Evolutionary conservation across 2,113 vertebrate genomes (phyloP), one percentile per base, ranked within the genome.

Genomic region (Apaloderma vittatum): DNA sequence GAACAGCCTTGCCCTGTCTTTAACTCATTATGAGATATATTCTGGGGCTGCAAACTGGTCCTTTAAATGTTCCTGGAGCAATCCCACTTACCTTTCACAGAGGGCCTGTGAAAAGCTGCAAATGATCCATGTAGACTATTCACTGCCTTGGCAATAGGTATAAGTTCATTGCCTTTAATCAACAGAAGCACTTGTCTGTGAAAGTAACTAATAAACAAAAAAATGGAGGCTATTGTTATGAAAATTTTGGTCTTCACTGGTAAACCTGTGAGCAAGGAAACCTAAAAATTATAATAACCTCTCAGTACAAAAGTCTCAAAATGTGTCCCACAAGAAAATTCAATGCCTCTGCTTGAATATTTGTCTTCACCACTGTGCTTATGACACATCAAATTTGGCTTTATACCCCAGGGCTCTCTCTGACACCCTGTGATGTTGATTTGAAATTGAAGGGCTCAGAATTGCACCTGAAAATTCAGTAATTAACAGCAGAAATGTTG

Each of bases 401-500:
- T 89, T 94, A 63, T 84, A 94, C 37, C 37, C 48, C 52, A 91
- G 57, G 79, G 86, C 37, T 96, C 61, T 95, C 12, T n/a, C 46
- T 9, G 4, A 83, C 54, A 83, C 62, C 27, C 57, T 94, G 95
- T 74, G 43, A 89, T 81, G 62, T 88, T 70, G 54, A 66, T 93
- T 37, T 86, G 83, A 86, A 91, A 93, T 23, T n/a, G 57, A 65
- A 86, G 91, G 49, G 21, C 66, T 79, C 45, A 90, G 73, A 90
- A 88, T 68, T 68, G 46, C 26, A 85, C 84, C 77, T 91, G 46
- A 93, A 96, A 93, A 83, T 86, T 88, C 67, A 27, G 46, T 95
- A 92, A 92, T 84, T 94, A 94, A 74, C n/a, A 66, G 40, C 34
- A 92, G 82, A 95, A 80, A 81, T 86, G 54, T 59, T 94, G 79